Evolutionary conservation across 2,113 vertebrate species (phyloP), one percentile per base, ranked within the genome.

Genomic region (Rutilus rutilus): DNA sequence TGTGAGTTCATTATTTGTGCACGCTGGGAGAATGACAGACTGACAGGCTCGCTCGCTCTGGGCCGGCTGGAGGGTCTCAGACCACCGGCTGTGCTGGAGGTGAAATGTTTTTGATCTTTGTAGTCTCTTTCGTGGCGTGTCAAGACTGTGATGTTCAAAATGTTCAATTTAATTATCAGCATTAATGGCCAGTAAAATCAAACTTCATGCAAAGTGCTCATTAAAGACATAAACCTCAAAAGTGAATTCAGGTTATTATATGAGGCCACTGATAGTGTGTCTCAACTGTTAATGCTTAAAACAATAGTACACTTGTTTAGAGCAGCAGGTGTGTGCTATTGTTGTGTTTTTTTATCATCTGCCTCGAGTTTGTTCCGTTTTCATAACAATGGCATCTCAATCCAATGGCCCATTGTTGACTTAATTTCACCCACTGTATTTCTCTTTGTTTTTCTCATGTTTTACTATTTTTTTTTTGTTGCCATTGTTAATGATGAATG

Each of bases 11-110:
- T 83, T 84, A 85, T 45, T 65, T 87, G 76, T 90, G 86, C 90
- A 86, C 87, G 93, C 90, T 93, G 92, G 81, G 92, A 92, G 65
- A 80, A 90, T 89, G 90, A 91, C 89, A 85, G 87, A 78, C 67
- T 82, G 54, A 73, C 80, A 75, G 84, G 69, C 74, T 81, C 39
- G 59, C 78, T 85, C 85, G 85, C 88, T 81, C 60, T 80, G 83
- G 77, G 57, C 84, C 1, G 52, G 36, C n/a, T 36, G 50, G 78
- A 69, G 74, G 88, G 50, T 54, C 73, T 85, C 83, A 59, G 62
- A 50, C 75, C 86, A 39, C 83, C 57, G 81, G 80, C 57, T 85
- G 42, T 62, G 42, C 39, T 64, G 21, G 47, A 67, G 85, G 60
- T 87, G 8, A 82, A 84, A 85, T 33, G 82, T 82, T 78, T 71